Evolutionary conservation across 2,113 vertebrate genomes (phyloP).

Genomic region (Phyllopteryx taeniolatus): DNA sequence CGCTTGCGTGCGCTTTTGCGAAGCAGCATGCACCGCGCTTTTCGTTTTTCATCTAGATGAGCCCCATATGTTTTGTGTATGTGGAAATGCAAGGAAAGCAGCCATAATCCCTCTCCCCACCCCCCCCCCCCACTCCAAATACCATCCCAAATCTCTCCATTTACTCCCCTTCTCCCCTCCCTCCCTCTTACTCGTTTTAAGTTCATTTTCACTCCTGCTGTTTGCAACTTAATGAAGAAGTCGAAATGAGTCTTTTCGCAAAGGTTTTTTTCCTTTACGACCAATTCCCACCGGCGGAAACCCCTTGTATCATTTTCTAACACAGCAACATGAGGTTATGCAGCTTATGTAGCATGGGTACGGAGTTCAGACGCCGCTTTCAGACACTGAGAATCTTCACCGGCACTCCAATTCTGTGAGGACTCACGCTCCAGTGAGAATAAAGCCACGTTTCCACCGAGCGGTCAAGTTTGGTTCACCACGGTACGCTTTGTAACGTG

Average conservation of each 20-base stretch:
- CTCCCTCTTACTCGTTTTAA: not conserved
- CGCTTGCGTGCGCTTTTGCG: constrained; percentile 6
- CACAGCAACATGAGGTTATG: not conserved
- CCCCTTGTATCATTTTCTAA: not conserved
- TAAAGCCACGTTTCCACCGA: constrained; percentile 11
- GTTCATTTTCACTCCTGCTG: constrained; percentile 56
- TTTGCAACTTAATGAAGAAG: constrained; percentile 62
- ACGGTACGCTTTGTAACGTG: not conserved
- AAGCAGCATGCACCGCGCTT: constrained; percentile 3
- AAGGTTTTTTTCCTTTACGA: constrained; percentile 57
- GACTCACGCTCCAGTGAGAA: constrained; percentile 34
- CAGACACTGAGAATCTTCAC: constrained; percentile 29
- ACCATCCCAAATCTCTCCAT: constrained; percentile 17
- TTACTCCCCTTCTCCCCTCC: constrained; percentile 12
- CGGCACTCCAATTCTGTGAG: constrained; percentile 30
- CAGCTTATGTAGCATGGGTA: not conserved
- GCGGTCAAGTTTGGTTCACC: constrained; percentile 10
- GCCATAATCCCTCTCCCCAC: constrained; percentile 26
- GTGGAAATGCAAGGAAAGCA: constrained; percentile 36
- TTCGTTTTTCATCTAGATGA: constrained; percentile 15
- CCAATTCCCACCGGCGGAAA: constrained; percentile 20
- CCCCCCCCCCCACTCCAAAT: not conserved
- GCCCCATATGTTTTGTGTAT: constrained; percentile 31
- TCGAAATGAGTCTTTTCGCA: constrained; percentile 63
- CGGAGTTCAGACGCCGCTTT: not conserved